Base-by-base conservation (phyloP, 1,140 invertebrate species). In the Cryptotermes secundus region DNA sequence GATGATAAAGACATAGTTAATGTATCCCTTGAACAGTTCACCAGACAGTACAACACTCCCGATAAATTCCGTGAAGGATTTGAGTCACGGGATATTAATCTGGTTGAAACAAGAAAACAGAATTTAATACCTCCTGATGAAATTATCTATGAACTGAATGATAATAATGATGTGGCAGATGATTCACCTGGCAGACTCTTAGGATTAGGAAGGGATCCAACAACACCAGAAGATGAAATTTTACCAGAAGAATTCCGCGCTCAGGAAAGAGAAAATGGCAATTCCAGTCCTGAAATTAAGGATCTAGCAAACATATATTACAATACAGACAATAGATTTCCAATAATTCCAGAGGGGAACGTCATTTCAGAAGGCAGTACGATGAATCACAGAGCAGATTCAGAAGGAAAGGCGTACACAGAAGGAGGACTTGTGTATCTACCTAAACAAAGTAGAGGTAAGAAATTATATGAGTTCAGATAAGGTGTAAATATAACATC, bases 401-500 rank as follows among this genome's bases (percentile, higher is more conserved):
- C 82, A 22, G 84, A 26, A 45, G 86, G 86, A 79, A 89, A 90
- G 19, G 88, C 93, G 2, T 94, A 92, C 86, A 93, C 92, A 0
- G 94, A 95, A 88, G 94, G 93, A 26, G 94, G 94, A 26, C 86
- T 93, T 2, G 90, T 94, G 0, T 90, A 91, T 83, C 87, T 91
- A 79, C 90, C 90, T 1, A 88, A 88, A 35, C 86, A 88, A 81
- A 85, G 85, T 34, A 82, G 79, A n/a, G 88, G 87, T 86, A 87
- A 88, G 83, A 86, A 34, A n/a, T 2, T 12, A 2, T 45, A 16
- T 16, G 14, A 45, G 16, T 45, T 14, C 12, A 84, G 7, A 14
- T 31, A 79, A 7, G 34, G 14, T 7, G 7, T 22, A 9, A 45
- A 83, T 35, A 22, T 31, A 34, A 34, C n/a, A 45, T 53, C 31